These are phyloP conservation scores for Brachypalpus laphriformis DNA, from an alignment of 2,888 invertebrate genomes.

Conservation along the genomic window DNA sequence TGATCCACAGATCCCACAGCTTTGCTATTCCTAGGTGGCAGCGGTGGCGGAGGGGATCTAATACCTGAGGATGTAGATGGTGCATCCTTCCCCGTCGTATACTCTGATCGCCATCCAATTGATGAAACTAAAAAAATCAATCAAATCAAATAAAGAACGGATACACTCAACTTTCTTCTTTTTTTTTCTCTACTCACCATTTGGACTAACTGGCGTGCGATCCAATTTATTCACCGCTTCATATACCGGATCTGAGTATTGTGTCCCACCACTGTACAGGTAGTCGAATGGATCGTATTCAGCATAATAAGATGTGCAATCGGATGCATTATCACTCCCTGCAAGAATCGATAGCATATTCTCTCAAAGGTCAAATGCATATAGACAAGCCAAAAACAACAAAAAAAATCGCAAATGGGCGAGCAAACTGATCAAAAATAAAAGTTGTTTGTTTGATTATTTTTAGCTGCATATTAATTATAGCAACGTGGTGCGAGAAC, in stretches of 20 bases:
- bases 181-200: conserved; percentile 75
- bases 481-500: conserved; percentile 52
- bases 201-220: conserved; percentile 83
- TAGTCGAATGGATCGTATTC: conserved; percentile 92
- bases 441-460: conserved; percentile 56
- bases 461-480: conserved; percentile 73
- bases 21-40: conserved; percentile 83
- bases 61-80: conserved; percentile 72
- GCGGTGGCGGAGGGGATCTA: conserved; percentile 83
- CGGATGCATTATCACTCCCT: conserved; percentile 85
- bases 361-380: conserved; percentile 12
- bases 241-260: conserved; percentile 88
- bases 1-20: conserved; percentile 73
- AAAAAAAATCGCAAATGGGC: conserved; percentile 23
- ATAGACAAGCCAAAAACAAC: not conserved
- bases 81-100: conserved; percentile 59
- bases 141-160: not conserved
- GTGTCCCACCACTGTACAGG: conserved; percentile 87
- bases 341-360: conserved; percentile 81
- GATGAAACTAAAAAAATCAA: conserved; percentile 75
- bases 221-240: conserved; percentile 87
- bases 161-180: not conserved
- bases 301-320: conserved; percentile 88
- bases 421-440: conserved; percentile 43
- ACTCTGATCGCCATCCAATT: conserved; percentile 81